Evolutionary conservation across 2,797 vertebrate genomes (phyloP).

Genomic region (Vireo griseus): DNA sequence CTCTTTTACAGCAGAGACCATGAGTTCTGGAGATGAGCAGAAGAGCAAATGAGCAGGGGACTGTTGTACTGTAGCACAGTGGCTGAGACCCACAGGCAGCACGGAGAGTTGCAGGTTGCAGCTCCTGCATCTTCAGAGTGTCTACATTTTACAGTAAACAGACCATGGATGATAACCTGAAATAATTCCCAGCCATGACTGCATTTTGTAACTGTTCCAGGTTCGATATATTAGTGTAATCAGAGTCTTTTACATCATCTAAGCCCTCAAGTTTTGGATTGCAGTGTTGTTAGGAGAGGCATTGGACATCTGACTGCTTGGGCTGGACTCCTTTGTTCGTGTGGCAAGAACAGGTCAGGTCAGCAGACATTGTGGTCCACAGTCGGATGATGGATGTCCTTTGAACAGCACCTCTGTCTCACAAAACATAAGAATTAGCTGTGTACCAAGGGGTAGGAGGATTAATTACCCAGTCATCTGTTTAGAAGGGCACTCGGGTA

Average conservation of each 20-base stretch:
- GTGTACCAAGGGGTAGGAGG: background rate
- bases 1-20: background rate
- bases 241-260: background rate
- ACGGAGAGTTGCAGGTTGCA: background rate
- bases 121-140: background rate
- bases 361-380: background rate
- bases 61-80: background rate
- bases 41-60: background rate
- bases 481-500: background rate
- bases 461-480: background rate
- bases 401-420: background rate
- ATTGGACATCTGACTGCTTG: accelerated
- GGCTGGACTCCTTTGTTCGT: background rate
- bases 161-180: background rate
- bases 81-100: background rate
- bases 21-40: background rate
- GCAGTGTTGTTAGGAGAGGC: background rate
- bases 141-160: background rate
- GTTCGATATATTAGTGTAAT: background rate
- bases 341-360: background rate
- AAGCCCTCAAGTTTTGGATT: background rate
- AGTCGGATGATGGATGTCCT: background rate
- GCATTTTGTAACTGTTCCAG: background rate
- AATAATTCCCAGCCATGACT: background rate
- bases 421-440: background rate